These are phyloP conservation scores for Diadumene lineata DNA, from an alignment of 92 coral and sea anemone species.

Conservation along the genomic window DNA sequence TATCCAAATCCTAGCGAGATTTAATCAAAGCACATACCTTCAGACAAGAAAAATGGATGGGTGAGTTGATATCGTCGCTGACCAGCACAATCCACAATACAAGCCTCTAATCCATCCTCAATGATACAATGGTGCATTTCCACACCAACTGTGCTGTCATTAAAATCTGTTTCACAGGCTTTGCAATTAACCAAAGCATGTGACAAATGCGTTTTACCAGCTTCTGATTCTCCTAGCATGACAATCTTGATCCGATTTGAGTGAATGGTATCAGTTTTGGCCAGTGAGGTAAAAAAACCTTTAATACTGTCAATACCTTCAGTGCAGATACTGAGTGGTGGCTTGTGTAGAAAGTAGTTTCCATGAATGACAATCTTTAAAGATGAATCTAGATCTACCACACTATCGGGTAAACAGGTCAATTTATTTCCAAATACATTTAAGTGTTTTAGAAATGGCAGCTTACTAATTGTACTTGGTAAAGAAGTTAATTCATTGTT, in stretches of 20 bases:
- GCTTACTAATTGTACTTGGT: slow-evolving; percentile 73
- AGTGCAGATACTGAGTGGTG: slow-evolving; percentile 80
- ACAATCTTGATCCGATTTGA: slow-evolving; percentile 79
- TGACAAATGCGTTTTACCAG: slow-evolving; percentile 88
- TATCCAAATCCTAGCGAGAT: not conserved
- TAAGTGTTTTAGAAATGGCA: slow-evolving; percentile 49
- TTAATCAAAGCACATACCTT: slow-evolving; percentile 50
- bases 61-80: slow-evolving; percentile 90
- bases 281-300: slow-evolving; percentile 66
- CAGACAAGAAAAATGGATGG: slow-evolving; percentile 90
- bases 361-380: slow-evolving; percentile 55
- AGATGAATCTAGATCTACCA: slow-evolving; percentile 53
- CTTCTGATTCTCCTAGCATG: slow-evolving; percentile 87
- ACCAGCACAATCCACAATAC: slow-evolving; percentile 94
- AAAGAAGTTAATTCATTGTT: slow-evolving; percentile 64
- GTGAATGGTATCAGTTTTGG: slow-evolving; percentile 41
- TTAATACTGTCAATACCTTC: slow-evolving; percentile 74
- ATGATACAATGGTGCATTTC: slow-evolving; percentile 81
- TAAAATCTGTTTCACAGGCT: slow-evolving; percentile 31
- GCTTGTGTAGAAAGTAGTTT: slow-evolving; percentile 71
- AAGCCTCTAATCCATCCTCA: slow-evolving; percentile 68
- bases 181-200: slow-evolving; percentile 66
- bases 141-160: slow-evolving; percentile 89
- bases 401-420: slow-evolving; percentile 76
- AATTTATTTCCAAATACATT: slow-evolving; percentile 78